These are phyloP conservation scores for Myiotriccus ornatus DNA, from an alignment of 2,797 vertebrate species.

Conservation along the genomic window DNA sequence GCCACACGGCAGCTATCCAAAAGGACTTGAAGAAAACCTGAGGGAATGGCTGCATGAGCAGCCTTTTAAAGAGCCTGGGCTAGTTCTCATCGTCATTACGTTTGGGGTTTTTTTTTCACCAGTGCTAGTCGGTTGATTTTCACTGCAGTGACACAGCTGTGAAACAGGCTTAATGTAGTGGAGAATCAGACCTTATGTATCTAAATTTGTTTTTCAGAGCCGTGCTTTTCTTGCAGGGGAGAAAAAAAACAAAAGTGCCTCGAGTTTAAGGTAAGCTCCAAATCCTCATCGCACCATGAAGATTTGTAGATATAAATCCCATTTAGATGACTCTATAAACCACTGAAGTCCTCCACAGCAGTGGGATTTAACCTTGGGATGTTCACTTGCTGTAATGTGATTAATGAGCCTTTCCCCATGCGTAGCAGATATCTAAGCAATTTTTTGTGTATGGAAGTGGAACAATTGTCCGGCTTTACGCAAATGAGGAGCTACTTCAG, in stretches of 20 bases:
- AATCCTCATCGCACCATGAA: accelerated
- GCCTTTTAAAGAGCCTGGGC: neutral
- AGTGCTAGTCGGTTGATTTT: constrained; percentile 11
- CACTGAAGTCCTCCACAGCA: neutral
- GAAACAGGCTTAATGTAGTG: constrained; percentile 32
- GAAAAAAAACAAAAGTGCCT: neutral
- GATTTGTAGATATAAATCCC: constrained; percentile 7
- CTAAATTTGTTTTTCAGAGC: constrained; percentile 5
- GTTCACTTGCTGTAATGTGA: constrained; percentile 50
- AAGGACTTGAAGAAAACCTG: neutral
- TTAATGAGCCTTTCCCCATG: constrained; percentile 55
- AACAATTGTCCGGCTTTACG: constrained; percentile 54
- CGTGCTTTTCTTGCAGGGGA: neutral
- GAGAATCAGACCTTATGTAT: constrained; percentile 2
- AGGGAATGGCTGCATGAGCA: neutral
- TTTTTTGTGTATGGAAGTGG: constrained; percentile 41
- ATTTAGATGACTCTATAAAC: constrained; percentile 15
- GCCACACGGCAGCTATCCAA: neutral
- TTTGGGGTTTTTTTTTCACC: neutral
- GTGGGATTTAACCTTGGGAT: constrained; percentile 59
- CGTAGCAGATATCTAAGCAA: constrained; percentile 37
- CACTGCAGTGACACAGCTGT: neutral
- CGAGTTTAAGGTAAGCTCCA: neutral
- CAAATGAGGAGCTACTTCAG: constrained; percentile 58
- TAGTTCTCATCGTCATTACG: neutral